phyloP scores from a whole-genome alignment of 2,797 vertebrate genomes.

The Dicrostonyx torquatus region DNA sequence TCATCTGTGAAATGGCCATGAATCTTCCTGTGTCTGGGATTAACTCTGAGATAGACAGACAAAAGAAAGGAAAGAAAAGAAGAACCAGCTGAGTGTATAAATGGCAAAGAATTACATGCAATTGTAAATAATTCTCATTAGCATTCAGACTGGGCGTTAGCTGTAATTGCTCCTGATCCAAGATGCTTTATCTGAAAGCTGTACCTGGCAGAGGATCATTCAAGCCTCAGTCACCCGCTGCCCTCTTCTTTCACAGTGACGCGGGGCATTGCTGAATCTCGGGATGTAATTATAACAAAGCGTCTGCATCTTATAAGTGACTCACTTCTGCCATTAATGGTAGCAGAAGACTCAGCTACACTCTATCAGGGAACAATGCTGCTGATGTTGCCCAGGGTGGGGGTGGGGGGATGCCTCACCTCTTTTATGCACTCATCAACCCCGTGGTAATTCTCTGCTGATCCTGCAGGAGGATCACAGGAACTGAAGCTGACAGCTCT shows the following conservation, averaged over 20 bases:
- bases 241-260: slow-evolving; percentile 68
- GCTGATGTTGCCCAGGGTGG: background rate
- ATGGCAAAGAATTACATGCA: slow-evolving; percentile 67
- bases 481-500: slow-evolving; percentile 55
- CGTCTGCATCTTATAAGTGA: slow-evolving; percentile 75
- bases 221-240: slow-evolving; percentile 70
- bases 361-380: slow-evolving; percentile 58
- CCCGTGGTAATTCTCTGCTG: slow-evolving; percentile 42
- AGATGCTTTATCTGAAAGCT: slow-evolving; percentile 73
- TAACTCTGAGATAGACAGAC: slow-evolving; percentile 7
- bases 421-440: slow-evolving; percentile 30
- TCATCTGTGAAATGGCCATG: slow-evolving; percentile 51
- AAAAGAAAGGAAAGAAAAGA: background rate
- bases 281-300: slow-evolving; percentile 72
- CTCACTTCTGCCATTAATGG: slow-evolving; percentile 76
- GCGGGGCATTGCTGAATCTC: slow-evolving; percentile 59
- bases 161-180: slow-evolving; percentile 73
- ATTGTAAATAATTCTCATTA: slow-evolving; percentile 74
- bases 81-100: background rate
- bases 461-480: slow-evolving; percentile 29
- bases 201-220: slow-evolving; percentile 74
- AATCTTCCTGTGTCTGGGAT: slow-evolving; percentile 25
- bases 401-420: background rate
- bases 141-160: slow-evolving; percentile 69
- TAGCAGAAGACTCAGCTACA: slow-evolving; percentile 54